Percentiles rank a stretch among this genome's conserved stretches.
phyloP scores from a whole-genome alignment of 2,888 invertebrate species.

The Macroteleia sp. region DNA sequence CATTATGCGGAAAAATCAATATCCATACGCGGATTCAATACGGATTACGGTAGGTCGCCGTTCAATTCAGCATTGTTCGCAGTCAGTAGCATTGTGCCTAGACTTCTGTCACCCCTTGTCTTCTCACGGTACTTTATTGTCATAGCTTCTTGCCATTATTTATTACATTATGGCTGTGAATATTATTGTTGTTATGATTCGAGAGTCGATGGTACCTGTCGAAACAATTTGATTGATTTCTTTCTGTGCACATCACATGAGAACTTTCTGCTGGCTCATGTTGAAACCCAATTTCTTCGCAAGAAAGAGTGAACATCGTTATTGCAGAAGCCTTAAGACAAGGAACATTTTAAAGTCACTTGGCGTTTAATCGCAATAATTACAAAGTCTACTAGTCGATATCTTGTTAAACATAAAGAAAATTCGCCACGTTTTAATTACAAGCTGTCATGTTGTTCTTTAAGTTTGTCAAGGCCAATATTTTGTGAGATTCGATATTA shows the following conservation, averaged over 20 bases:
- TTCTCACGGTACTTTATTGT: conserved; percentile 64
- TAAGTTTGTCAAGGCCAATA: no score
- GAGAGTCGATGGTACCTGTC: conserved; percentile 51
- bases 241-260: conserved; percentile 1
- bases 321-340: not conserved
- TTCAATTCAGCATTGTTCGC: conserved; percentile 61
- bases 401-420: no score
- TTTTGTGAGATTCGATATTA: conserved; percentile 29
- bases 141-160: conserved; percentile 51
- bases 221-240: conserved; percentile 60
- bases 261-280: conserved; percentile 13
- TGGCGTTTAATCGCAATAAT: no score
- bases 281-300: not conserved
- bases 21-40: conserved; percentile 60
- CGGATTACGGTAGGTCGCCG: conserved; percentile 64
- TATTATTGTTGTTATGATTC: conserved; percentile 52
- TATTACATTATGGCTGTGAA: conserved; percentile 35
- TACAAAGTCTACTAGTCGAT: no score
- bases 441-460: no score
- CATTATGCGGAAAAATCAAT: conserved; percentile 63
- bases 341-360: no score
- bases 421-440: no score
- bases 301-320: conserved; percentile 25
- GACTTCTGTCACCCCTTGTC: conserved; percentile 64
- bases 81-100: conserved; percentile 54